Evolutionary conservation across 2,113 vertebrate genomes (phyloP).

Genomic region (Phalacrocorax carbo): DNA sequence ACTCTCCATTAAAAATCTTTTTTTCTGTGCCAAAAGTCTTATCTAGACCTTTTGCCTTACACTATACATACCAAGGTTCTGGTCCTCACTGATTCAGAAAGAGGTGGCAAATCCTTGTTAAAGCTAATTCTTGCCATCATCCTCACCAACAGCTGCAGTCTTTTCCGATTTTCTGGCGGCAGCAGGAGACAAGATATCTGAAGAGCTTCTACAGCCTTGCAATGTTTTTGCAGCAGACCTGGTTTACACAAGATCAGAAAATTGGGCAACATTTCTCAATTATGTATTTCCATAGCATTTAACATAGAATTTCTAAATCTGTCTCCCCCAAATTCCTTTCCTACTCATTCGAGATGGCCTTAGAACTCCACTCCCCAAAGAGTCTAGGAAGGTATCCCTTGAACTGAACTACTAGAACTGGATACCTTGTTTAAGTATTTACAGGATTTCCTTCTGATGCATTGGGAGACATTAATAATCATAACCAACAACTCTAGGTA

Average conservation of each 20-base stretch:
- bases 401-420: neutral
- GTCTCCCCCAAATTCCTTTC: neutral
- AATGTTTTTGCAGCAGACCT: conserved; percentile 76
- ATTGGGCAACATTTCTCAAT: neutral
- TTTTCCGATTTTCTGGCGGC: conserved; percentile 83
- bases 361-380: neutral
- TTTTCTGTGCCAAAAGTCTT: neutral
- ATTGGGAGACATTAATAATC: neutral
- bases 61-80: conserved; percentile 76
- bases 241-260: neutral
- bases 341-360: neutral
- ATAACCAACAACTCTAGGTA: neutral
- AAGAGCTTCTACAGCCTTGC: conserved; percentile 79
- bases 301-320: neutral
- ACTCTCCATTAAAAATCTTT: neutral
- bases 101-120: conserved; percentile 80
- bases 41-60: neutral
- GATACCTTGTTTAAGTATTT: neutral
- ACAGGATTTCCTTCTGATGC: neutral
- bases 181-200: conserved; percentile 84
- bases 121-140: conserved; percentile 82
- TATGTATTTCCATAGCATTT: neutral
- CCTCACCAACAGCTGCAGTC: conserved; percentile 81
- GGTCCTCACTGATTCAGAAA: conserved; percentile 79
- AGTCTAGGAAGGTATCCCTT: neutral